These are phyloP conservation scores for Plebejus argus DNA, from an alignment of 2,888 invertebrate genomes.

Conservation along the genomic window DNA sequence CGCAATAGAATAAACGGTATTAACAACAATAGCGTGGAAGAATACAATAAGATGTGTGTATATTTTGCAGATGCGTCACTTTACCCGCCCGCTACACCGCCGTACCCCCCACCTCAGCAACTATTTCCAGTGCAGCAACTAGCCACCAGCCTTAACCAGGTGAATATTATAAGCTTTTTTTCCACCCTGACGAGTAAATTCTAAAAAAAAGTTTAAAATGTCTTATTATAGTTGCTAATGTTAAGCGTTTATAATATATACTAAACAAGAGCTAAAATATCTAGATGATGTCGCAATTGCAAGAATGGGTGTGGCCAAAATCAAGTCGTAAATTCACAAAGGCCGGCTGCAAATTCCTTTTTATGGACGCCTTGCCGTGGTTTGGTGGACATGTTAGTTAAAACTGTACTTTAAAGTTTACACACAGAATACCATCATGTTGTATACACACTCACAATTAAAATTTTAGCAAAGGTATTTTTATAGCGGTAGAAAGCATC, in stretches of 20 bases:
- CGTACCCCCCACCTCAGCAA: slow-evolving; percentile 72
- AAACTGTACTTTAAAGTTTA: slow-evolving; percentile 44
- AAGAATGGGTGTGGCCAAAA: slow-evolving; percentile 92
- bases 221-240: too few relatives aligned
- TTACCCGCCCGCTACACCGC: slow-evolving; percentile 66
- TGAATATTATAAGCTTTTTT: slow-evolving; percentile 43
- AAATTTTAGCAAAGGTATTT: background rate
- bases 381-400: slow-evolving; percentile 62
- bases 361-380: slow-evolving; percentile 67
- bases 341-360: slow-evolving; percentile 83
- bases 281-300: slow-evolving; percentile 77
- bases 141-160: slow-evolving; percentile 73
- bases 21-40: too few relatives aligned
- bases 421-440: background rate
- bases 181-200: too few relatives aligned
- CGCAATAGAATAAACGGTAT: slow-evolving; percentile 31
- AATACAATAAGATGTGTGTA: background rate
- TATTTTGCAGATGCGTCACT: slow-evolving; percentile 58
- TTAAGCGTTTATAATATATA: slow-evolving; percentile 2
- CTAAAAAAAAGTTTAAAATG: too few relatives aligned
- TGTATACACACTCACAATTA: background rate
- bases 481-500: background rate
- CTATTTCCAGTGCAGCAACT: slow-evolving; percentile 75
- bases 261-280: slow-evolving; percentile 22
- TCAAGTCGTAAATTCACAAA: slow-evolving; percentile 91